Evolutionary conservation across 2,888 invertebrate genomes (phyloP).

Genomic region (Parapristionchus giblindavisi): DNA sequence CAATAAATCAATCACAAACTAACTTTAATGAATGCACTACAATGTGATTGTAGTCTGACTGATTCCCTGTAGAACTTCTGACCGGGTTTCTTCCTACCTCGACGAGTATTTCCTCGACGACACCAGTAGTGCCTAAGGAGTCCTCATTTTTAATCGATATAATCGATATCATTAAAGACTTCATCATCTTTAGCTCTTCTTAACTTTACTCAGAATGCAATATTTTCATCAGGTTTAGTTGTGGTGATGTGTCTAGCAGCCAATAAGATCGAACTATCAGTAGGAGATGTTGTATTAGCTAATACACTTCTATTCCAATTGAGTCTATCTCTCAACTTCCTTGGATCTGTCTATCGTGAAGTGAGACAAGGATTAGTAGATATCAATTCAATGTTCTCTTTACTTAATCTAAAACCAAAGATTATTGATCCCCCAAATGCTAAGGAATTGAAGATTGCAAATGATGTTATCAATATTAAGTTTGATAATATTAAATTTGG

Average conservation of each 20-base stretch:
- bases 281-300: constrained; percentile 98
- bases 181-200: constrained; percentile 89
- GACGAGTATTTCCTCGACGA: too few species aligned
- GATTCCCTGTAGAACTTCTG: too few species aligned
- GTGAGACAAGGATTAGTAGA: constrained; percentile 94
- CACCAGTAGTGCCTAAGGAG: too few species aligned
- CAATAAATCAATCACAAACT: too few species aligned
- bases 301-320: constrained; percentile 96
- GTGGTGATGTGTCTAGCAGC: constrained; percentile 93
- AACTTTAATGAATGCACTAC: too few species aligned
- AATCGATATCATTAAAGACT: constrained; percentile 87
- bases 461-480: constrained; percentile 61
- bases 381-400: constrained; percentile 97
- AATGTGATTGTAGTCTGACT: too few species aligned
- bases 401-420: constrained; percentile 85
- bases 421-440: constrained; percentile 77
- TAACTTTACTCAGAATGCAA: constrained; percentile 96
- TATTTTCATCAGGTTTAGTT: constrained; percentile 91
- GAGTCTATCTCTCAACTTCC: constrained; percentile 93
- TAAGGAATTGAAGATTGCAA: constrained; percentile 38
- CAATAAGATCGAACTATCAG: constrained; percentile 89
- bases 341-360: constrained; percentile 92
- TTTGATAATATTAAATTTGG: constrained; percentile 75
- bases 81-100: too few species aligned
- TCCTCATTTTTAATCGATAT: too few species aligned